Evolutionary conservation across 2,888 invertebrate species (phyloP).

Genomic region (Drosophila ezoana): DNA sequence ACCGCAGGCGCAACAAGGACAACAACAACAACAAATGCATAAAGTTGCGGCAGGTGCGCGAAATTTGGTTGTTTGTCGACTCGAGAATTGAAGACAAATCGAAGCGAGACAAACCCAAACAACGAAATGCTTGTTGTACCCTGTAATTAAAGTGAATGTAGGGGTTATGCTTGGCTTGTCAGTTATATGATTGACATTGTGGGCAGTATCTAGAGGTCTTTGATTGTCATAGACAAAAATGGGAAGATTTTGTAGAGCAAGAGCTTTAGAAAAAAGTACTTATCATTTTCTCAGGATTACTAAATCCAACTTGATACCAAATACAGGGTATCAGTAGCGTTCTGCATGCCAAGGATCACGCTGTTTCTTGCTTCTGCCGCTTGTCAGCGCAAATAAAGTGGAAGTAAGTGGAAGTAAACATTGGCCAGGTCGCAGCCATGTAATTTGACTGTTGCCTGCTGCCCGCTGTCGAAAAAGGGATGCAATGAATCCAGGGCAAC

Average conservation of each 20-base stretch:
- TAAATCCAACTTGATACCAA: too few relatives aligned
- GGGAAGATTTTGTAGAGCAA: too few relatives aligned
- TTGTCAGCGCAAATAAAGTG: conserved; percentile 65
- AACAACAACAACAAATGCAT: conserved; percentile 17
- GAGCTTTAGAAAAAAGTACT: too few relatives aligned
- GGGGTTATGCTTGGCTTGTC: too few relatives aligned
- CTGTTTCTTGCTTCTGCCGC: conserved; percentile 5
- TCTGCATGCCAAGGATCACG: not conserved
- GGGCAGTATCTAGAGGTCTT: too few relatives aligned
- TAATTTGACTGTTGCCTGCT: conserved; percentile 63
- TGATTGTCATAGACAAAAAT: too few relatives aligned
- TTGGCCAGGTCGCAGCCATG: conserved; percentile 63
- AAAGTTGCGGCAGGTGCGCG: conserved; percentile 69
- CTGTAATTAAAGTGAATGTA: conserved; percentile 6
- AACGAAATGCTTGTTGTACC: conserved; percentile 37
- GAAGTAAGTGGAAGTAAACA: conserved; percentile 66
- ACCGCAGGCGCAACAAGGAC: conserved; percentile 29
- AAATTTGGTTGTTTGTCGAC: conserved; percentile 56
- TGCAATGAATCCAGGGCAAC: conserved; percentile 36
- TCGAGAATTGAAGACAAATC: conserved; percentile 54
- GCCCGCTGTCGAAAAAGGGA: conserved; percentile 18
- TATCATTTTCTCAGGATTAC: too few relatives aligned
- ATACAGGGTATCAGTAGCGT: conserved; percentile 12
- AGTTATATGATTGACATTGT: too few relatives aligned
- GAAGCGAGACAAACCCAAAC: conserved; percentile 40